Base-by-base conservation (phyloP, 2,888 invertebrate species). In the Phengaris alcon region DNA sequence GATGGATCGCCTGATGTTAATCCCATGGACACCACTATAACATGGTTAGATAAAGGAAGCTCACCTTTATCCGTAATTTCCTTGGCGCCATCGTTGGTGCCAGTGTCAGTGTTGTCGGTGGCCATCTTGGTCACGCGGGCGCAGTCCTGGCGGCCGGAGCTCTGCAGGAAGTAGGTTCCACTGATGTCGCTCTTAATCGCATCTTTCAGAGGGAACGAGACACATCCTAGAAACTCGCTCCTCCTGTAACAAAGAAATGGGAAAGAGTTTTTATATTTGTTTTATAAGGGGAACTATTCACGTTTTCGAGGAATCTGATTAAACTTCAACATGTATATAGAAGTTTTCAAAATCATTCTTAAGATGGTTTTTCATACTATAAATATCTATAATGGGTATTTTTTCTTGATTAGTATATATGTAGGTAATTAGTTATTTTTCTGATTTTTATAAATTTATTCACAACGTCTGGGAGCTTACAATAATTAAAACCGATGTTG, bases 141-240 rank as follows among this genome's bases (percentile, higher is more conserved):
- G 81, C 85, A 84, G 83, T 80, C 81, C 82, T 84, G 83, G 82
- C 85, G 83, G 80, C 85, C 84, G 79, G 83, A 82, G 81, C 85
- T 82, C 84, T 97, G 95, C 83, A 97, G 94, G 88, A 95, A 96
- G 91, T 95, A 97, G 82, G 96, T 95, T 83, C 97, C 97, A 83
- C 93, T 84, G 83, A 90, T 86, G 85, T 94, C 95, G 93, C 94
- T 96, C 95, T 95, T 95, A 91, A 96, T 94, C 82, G 96, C 96
- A 95, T 97, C 95, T 91, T 96, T 96, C 84, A 98, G 94, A 82
- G 97, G 97, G 93, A 98, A 97, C 90, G 97, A 97, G 96, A 97
- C 97, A 91, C 98, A 98, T 95, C 98, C 98, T 93, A 98, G 94
- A 91, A 98, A 97, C 93, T 98, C 98, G 94, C 97, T 98, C 94